Percentiles rank a stretch among this genome's conserved stretches.
These are phyloP conservation scores for Cydia fagiglandana DNA, from an alignment of 1,140 invertebrate species.

Conservation along the genomic window DNA sequence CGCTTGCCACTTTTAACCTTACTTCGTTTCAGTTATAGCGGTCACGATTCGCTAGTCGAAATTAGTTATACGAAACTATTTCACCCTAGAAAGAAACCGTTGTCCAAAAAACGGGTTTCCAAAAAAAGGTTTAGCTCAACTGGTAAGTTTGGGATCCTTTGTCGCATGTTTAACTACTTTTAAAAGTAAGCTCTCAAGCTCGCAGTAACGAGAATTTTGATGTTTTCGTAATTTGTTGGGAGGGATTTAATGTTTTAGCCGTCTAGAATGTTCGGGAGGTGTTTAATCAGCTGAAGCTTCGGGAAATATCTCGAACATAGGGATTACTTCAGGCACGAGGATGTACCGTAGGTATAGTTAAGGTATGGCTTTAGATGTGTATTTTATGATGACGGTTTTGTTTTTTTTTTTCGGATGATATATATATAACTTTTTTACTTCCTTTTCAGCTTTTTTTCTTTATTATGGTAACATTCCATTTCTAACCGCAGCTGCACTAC, in stretches of 20 bases:
- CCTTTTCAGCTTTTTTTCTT: too few relatives aligned
- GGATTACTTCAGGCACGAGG: not conserved
- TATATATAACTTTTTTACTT: too few relatives aligned
- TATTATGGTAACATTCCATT: too few relatives aligned
- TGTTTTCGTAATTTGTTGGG: not conserved
- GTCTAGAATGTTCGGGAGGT: not conserved
- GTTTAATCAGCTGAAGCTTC: not conserved
- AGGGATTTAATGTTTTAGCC: not conserved
- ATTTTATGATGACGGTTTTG: too few relatives aligned
- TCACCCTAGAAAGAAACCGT: too few relatives aligned
- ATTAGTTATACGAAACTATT: too few relatives aligned
- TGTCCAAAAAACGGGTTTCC: not conserved
- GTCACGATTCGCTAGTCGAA: too few relatives aligned
- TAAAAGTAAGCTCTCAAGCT: not conserved
- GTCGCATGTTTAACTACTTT: conserved; percentile 25
- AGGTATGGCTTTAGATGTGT: too few relatives aligned
- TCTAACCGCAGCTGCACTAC: too few relatives aligned
- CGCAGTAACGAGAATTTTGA: conserved; percentile 11
- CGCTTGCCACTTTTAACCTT: too few relatives aligned
- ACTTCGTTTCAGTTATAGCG: too few relatives aligned
- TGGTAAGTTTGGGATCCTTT: conserved; percentile 9
- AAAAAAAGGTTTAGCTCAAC: not conserved
- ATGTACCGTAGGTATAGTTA: not conserved
- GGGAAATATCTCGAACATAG: not conserved
- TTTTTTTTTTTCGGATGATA: too few relatives aligned